Conservation (phyloP, 1,140 invertebrate species). For the Cotesia chilonis region DNA sequence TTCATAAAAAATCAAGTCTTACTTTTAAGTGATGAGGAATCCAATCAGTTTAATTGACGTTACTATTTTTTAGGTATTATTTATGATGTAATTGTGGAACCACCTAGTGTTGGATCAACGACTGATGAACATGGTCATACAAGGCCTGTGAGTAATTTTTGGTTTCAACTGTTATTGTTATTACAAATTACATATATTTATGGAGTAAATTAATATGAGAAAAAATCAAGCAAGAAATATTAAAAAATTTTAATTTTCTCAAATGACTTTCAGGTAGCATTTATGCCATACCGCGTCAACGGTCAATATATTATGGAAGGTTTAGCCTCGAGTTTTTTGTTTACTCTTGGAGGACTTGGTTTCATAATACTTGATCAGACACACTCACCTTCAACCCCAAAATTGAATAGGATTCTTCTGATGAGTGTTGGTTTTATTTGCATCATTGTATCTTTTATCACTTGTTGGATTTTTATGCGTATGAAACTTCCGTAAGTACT, state of each 20-base stretch:
- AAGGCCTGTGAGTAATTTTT: slow-evolving; percentile 75
- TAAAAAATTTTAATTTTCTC: not conserved
- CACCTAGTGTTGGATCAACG: slow-evolving; percentile 95
- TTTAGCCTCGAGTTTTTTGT: slow-evolving; percentile 94
- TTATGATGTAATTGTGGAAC: slow-evolving; percentile 98
- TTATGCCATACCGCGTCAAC: slow-evolving; percentile 98
- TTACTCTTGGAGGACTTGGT: slow-evolving; percentile 93
- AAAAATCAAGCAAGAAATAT: no score
- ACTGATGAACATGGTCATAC: slow-evolving; percentile 97
- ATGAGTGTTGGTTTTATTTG: slow-evolving; percentile 93
- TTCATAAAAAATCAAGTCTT: no score
- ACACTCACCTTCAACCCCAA: slow-evolving; percentile 89
- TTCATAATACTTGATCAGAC: slow-evolving; percentile 97
- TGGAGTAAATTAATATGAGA: no score
- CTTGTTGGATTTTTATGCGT: slow-evolving; percentile 98
- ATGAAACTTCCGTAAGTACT: slow-evolving; percentile 92
- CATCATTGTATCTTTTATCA: slow-evolving; percentile 93
- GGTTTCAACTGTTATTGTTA: not conserved
- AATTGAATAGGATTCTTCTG: slow-evolving; percentile 90
- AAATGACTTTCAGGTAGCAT: slow-evolving; percentile 78
- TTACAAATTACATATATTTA: no score
- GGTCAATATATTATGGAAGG: slow-evolving; percentile 99
- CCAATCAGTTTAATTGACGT: slow-evolving; percentile 6
- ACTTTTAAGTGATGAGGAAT: no score
- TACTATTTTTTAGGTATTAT: slow-evolving; percentile 83